Percentiles rank a stretch among this genome's conserved stretches.
Conservation (phyloP, 1,140 invertebrate species). For the Caenorhabditis briggsae region DNA sequence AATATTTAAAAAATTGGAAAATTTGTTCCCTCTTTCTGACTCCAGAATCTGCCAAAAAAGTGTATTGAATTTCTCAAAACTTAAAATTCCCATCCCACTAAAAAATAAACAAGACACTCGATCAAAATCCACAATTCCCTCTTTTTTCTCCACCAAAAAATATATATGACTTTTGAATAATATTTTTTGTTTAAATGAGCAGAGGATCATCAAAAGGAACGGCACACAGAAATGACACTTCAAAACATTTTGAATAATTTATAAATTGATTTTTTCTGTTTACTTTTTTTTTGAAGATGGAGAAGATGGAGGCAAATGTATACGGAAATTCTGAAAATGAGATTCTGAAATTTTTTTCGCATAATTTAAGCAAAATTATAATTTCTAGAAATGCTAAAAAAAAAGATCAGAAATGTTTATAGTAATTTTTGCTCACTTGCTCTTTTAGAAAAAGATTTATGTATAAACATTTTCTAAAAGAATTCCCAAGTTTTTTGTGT, state of each 20-base stretch:
- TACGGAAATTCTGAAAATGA: not conserved
- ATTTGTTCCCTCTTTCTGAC: no score
- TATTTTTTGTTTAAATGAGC: not conserved
- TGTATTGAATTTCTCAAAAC: no score
- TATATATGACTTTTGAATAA: not conserved
- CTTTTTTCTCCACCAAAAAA: not conserved
- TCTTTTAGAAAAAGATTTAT: not conserved
- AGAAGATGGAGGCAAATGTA: not conserved
- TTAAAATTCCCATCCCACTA: no score
- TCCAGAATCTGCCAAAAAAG: no score
- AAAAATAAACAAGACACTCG: constrained; percentile 43
- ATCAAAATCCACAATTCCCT: constrained; percentile 1
- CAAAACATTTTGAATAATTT: constrained; percentile 37
- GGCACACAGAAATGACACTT: not conserved
- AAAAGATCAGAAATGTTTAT: not conserved
- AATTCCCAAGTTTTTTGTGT: not conserved
- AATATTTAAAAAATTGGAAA: no score
- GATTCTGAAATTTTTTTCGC: no score
- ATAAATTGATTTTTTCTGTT: not conserved
- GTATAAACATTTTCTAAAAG: not conserved
- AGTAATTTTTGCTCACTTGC: not conserved
- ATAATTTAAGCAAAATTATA: not conserved
- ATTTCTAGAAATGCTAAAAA: not conserved
- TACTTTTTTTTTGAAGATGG: not conserved
- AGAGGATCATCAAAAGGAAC: not conserved